Evolutionary conservation across 2,113 vertebrate species (phyloP).

Genomic region (Phaethornis superciliosus): DNA sequence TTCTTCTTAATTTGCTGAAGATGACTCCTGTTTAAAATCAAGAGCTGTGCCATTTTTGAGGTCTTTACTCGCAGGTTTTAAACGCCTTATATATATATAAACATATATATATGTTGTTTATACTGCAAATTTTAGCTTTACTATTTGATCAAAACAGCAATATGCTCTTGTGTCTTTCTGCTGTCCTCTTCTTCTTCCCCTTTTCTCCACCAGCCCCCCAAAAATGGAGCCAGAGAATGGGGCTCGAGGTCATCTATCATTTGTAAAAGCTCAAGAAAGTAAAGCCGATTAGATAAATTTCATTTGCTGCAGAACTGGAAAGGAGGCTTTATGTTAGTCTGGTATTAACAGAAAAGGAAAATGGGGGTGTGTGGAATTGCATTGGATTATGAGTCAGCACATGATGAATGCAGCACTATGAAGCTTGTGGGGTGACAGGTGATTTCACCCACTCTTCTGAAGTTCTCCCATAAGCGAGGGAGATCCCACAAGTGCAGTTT

Average conservation of each 20-base stretch:
- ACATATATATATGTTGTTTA: background rate
- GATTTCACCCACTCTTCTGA: conserved; percentile 11
- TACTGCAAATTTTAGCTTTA: background rate
- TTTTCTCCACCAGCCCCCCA: background rate
- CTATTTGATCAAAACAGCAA: background rate
- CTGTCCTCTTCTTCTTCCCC: background rate
- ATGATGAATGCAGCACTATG: background rate
- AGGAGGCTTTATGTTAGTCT: conserved; percentile 45
- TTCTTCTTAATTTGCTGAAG: conserved; percentile 4
- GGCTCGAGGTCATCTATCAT: background rate
- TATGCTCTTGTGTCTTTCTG: background rate
- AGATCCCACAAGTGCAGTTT: background rate
- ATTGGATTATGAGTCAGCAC: conserved; percentile 44
- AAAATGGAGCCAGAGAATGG: background rate
- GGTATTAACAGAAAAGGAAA: conserved; percentile 49
- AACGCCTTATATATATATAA: too few species aligned
- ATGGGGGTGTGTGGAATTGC: background rate
- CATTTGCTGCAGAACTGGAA: conserved; percentile 19
- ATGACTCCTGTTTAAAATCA: background rate
- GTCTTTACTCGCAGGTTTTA: background rate
- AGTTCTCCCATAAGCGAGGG: background rate
- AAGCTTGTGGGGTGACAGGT: conserved; percentile 11
- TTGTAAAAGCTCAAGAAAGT: conserved; percentile 45
- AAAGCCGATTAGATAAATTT: conserved; percentile 55
- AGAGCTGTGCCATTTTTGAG: background rate